Base-by-base conservation (phyloP, 2,113 vertebrate genomes). In the Rhegmatorhina hoffmannsi region DNA sequence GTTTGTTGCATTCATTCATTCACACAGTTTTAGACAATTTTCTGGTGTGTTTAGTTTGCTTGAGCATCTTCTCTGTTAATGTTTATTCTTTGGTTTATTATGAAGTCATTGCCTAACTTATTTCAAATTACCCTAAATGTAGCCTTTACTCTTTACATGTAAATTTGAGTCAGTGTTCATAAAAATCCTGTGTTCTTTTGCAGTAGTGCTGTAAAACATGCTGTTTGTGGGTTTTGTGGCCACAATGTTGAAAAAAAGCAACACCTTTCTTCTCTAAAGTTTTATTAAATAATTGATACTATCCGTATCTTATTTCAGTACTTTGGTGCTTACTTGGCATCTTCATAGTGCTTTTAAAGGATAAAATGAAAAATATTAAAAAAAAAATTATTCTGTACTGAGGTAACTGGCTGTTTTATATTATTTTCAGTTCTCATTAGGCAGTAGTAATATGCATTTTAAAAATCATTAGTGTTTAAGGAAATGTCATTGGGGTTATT, bases 381-480 rank as follows among this genome's bases (percentile, higher is more conserved):
- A 1, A 6, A 17, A 20, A 23, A 68, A 68, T 90, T 56, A 25
- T 52, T 92, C 63, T 89, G 31, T 92, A 25, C 31, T 75, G 33
- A 66, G 20, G 20, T 76, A 90, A 70, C 34, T 93, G 36, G 4
- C 46, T 87, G 36, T 50, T 94, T 88, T 84, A 9, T 91, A 44
- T 90, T 94, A 47, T 77, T 91, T 84, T 56, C 40, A 46, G 3
- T 91, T 77, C 40, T 95, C 38, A 78, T 86, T 92, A 86, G 56
- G 58, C 33, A 81, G 12, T 8, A 17, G 58, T 79, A 60, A 73
- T 92, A 75, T 15, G 56, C 38, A 9, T 73, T 92, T 91, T 67
- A 80, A 92, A 94, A 83, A 93, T 50, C 84, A 81, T 90, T 85
- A 85, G 26, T 74, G 40, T 46, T 86, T 94, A 91, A 84, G 87